A percentile compares a stretch with the other conserved stretches of the same genome.
Evolutionary conservation across 2,113 vertebrate species (phyloP).

Genomic region (Choloepus hoffmanni): DNA sequence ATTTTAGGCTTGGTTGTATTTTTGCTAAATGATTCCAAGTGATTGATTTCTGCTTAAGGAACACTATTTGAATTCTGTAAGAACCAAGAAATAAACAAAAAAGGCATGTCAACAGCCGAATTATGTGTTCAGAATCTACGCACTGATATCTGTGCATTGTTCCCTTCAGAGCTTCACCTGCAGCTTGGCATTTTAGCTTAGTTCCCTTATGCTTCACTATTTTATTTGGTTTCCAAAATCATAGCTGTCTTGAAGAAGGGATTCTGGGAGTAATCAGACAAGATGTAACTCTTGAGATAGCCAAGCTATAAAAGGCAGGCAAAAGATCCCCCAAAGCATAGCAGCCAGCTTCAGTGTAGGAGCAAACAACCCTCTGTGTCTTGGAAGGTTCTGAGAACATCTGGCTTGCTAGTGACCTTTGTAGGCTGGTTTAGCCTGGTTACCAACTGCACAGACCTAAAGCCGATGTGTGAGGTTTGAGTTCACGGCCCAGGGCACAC

Average conservation of each 20-base stretch:
- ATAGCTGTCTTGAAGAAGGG: constrained; percentile 15
- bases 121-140: neutral
- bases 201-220: neutral
- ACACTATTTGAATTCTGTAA: constrained; percentile 9
- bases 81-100: constrained; percentile 21
- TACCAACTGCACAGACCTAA: rapidly evolving
- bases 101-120: neutral
- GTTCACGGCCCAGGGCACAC: too few relatives aligned
- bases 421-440: too few relatives aligned
- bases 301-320: neutral
- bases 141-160: neutral
- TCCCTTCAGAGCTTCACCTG: constrained; percentile 14
- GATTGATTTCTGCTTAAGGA: neutral
- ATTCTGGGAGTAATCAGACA: neutral
- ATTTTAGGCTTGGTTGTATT: neutral
- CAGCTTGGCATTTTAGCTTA: constrained; percentile 20
- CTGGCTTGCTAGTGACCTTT: neutral
- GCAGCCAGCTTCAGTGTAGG: neutral
- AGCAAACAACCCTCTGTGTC: neutral
- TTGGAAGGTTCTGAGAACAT: neutral
- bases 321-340: neutral
- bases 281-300: neutral
- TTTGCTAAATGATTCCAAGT: neutral
- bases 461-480: neutral
- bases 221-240: constrained; percentile 56